These are phyloP conservation scores for Crocidura indochinensis DNA, from an alignment of 2,797 vertebrate species.

Conservation along the genomic window DNA sequence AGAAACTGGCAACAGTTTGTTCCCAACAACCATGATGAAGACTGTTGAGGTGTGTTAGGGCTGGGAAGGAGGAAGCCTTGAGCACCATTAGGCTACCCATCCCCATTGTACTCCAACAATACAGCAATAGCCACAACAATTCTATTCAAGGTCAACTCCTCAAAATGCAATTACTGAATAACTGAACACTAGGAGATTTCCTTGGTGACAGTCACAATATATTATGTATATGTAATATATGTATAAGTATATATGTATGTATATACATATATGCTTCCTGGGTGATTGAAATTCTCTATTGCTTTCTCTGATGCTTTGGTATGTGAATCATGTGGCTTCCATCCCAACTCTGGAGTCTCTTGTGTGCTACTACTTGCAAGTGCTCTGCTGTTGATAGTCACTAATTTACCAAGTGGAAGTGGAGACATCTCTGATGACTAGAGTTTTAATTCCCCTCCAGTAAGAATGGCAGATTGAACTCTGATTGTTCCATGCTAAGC, in stretches of 20 bases:
- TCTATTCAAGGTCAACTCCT: too few species aligned
- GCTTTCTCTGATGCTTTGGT: conserved; percentile 23
- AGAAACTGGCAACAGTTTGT: background rate
- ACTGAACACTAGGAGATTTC: too few species aligned
- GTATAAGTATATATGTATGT: too few species aligned
- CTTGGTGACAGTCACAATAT: too few species aligned
- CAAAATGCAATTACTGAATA: too few species aligned
- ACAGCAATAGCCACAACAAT: too few species aligned
- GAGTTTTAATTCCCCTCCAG: conserved; percentile 3
- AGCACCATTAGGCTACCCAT: too few species aligned
- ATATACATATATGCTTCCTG: too few species aligned
- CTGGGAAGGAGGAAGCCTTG: fast-evolving
- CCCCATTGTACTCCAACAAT: too few species aligned
- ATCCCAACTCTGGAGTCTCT: background rate
- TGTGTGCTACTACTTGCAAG: background rate
- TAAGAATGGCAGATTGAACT: background rate
- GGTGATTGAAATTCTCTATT: background rate
- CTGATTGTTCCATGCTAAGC: background rate
- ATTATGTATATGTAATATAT: too few species aligned
- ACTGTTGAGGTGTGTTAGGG: too few species aligned
- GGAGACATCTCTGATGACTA: background rate
- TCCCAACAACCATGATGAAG: background rate
- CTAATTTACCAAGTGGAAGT: conserved; percentile 4
- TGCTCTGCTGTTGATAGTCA: background rate
- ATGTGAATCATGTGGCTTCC: background rate